Base-by-base conservation (phyloP, 1,140 invertebrate genomes). In the Goniozus legneri region DNA sequence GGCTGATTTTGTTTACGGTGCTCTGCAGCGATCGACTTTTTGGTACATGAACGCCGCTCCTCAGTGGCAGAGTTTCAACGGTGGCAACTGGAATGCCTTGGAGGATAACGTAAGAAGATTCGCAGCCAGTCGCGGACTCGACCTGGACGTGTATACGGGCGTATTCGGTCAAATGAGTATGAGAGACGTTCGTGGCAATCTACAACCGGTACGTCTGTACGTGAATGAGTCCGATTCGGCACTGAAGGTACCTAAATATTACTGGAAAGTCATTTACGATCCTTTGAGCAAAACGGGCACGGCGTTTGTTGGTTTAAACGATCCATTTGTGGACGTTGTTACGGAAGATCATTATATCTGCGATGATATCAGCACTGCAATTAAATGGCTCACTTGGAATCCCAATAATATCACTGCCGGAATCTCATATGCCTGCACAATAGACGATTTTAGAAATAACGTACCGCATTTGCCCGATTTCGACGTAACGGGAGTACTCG, bases 371-470 rank as follows among this genome's bases (percentile, higher is more conserved):
- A 79, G 78, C 31, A 58, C 67, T 13, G 69, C 71, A 50, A 76
- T 82, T 47, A 52, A 52, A 8, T 82, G 80, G 64, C 71, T 84
- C 37, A 67, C 58, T 42, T 84, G 81, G 82, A 59, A 69, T 13
- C 62, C 58, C 3, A 60, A 73, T 10, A 71, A 80, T 54, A 76
- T 82, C 21, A 71, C 65, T 19, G 56, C 75, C 2, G 86, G 85
- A 0, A 82, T 81, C 59, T 81, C 79, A 6, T 86, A 86, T 59
- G 84, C 82, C 39, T 88, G 85, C 60, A 73, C 75, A 8, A 73
- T 86, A 8, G 60, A 73, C 31, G 80, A 85, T 21, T 80, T 87
- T 61, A 70, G 79, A 35, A 77, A 67, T 47, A 64, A 65, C 2
- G 74, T 86, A 14, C 71, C 67, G 1, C 66, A 75, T 30, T 55